Evolutionary conservation across 2,113 vertebrate genomes (phyloP).

Genomic region (Hemiscyllium ocellatum): DNA sequence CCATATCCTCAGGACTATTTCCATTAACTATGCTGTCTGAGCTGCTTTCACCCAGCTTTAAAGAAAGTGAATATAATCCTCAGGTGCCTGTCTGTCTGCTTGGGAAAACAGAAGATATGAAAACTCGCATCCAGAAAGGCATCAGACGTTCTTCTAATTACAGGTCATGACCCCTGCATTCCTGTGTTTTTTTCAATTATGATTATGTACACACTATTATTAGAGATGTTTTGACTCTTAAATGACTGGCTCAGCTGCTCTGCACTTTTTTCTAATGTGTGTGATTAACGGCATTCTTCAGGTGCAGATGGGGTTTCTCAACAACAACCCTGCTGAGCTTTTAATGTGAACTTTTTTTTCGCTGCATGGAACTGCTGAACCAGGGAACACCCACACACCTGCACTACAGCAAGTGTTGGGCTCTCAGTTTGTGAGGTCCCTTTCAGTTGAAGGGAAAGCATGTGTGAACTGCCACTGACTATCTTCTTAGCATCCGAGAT

Average conservation of each 20-base stretch:
- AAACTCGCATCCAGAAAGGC: background rate
- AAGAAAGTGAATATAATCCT: background rate
- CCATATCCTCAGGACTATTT: background rate
- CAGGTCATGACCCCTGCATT: background rate
- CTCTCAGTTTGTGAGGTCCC: background rate
- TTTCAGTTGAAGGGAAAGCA: background rate
- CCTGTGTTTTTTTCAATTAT: background rate
- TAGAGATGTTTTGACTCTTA: background rate
- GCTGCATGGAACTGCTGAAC: background rate
- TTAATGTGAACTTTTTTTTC: background rate
- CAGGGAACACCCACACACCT: background rate
- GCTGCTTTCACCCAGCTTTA: background rate
- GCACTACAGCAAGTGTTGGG: background rate
- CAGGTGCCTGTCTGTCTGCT: background rate
- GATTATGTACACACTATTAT: background rate
- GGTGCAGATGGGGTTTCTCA: background rate
- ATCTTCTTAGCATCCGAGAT: background rate
- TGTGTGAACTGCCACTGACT: background rate
- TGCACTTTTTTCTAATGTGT: background rate
- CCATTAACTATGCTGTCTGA: background rate
- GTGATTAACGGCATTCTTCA: background rate
- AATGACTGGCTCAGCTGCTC: background rate
- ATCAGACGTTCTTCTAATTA: background rate
- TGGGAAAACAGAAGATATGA: background rate
- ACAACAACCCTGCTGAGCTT: background rate